Conservation (phyloP, 1,140 invertebrate species). For the honey bee (Apis mellifera) region DNA sequence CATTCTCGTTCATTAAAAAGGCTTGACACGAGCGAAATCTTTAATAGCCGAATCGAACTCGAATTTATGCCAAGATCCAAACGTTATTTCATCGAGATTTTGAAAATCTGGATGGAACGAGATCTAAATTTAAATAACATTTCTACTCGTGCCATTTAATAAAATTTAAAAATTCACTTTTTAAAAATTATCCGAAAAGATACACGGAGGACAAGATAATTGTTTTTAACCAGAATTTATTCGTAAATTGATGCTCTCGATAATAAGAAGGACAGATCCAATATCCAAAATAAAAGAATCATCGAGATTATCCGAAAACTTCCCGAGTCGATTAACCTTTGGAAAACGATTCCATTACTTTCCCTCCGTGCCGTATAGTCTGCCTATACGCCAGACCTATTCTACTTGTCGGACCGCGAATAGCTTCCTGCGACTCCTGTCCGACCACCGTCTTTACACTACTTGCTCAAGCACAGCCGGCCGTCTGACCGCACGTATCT, state of each 20-base stretch:
- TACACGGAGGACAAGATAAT: too few species aligned
- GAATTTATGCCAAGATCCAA: neutral
- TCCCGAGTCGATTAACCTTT: neutral
- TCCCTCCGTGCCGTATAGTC: too few species aligned
- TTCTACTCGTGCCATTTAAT: neutral
- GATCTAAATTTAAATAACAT: neutral
- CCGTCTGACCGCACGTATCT: neutral
- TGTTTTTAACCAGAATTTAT: too few species aligned
- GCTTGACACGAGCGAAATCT: neutral
- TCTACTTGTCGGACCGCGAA: neutral
- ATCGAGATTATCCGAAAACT: too few species aligned
- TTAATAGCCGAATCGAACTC: neutral
- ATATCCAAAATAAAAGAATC: neutral
- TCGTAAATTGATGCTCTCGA: too few species aligned
- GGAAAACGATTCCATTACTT: neutral
- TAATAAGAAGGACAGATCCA: neutral
- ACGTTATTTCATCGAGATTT: neutral
- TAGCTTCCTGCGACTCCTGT: neutral
- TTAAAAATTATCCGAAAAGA: constrained; percentile 26
- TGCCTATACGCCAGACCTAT: neutral
- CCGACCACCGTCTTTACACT: neutral
- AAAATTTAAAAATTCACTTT: neutral
- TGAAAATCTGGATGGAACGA: neutral
- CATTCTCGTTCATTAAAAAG: constrained; percentile 29
- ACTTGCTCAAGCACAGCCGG: neutral